Conservation (phyloP, 2,113 vertebrate species). For the Peucedramus taeniatus region DNA sequence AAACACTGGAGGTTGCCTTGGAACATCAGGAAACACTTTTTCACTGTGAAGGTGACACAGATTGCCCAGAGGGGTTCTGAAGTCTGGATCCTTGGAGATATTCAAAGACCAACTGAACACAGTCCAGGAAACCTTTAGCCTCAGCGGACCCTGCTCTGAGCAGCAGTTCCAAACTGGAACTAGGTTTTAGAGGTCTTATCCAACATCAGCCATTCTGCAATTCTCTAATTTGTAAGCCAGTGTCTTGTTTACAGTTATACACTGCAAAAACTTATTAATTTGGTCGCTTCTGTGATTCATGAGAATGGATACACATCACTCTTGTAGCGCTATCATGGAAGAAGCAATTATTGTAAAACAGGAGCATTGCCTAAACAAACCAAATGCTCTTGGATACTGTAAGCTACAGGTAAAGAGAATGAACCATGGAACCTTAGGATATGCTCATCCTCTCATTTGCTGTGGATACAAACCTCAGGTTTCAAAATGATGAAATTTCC, state of each 20-base stretch:
- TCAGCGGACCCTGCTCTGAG: not conserved
- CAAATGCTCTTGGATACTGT: not conserved
- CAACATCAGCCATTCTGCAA: not conserved
- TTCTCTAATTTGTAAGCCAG: not conserved
- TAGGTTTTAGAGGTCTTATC: not conserved
- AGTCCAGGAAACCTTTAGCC: not conserved
- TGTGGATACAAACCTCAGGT: not conserved
- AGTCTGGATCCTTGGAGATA: not conserved
- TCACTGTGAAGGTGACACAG: not conserved
- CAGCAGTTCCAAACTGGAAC: not conserved
- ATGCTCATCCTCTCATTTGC: not conserved
- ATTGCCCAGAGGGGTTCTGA: not conserved
- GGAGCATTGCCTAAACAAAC: not conserved
- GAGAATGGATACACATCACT: not conserved
- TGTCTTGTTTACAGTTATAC: not conserved
- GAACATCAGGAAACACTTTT: not conserved
- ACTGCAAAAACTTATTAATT: not conserved
- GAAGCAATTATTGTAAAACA: not conserved
- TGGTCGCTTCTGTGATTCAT: not conserved
- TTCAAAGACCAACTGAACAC: not conserved
- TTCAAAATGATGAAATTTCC: not conserved
- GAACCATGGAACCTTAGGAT: not conserved
- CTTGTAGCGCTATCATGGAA: rapidly evolving
- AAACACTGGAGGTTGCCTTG: not conserved
- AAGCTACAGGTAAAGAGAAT: not conserved